These are phyloP conservation scores for Coregonus clupeaformis DNA, from an alignment of 2,113 vertebrate species.

Conservation along the genomic window DNA sequence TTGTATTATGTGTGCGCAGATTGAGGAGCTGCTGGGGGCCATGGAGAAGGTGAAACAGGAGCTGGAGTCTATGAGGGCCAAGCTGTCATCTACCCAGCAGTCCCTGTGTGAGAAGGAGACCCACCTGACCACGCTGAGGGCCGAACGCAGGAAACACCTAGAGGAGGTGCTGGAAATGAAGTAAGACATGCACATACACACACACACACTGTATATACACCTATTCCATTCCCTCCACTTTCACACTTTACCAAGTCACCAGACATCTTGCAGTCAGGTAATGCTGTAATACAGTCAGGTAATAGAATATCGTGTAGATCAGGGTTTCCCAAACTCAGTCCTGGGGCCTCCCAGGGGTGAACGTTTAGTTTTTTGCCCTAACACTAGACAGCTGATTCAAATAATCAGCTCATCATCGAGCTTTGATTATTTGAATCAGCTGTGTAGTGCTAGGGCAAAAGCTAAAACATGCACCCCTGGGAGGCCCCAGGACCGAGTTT, in stretches of 20 bases:
- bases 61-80: conserved; percentile 96
- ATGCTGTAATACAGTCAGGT: no score
- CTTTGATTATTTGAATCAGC: no score
- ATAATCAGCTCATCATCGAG: no score
- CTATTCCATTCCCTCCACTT: no score
- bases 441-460: no score
- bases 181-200: conserved; percentile 75
- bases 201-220: background rate
- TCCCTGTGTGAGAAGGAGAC: conserved; percentile 96
- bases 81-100: conserved; percentile 94
- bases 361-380: no score
- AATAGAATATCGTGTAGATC: conserved; percentile 4
- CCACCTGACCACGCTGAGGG: conserved; percentile 91
- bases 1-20: conserved; percentile 56
- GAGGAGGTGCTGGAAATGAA: conserved; percentile 99
- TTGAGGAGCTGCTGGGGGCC: conserved; percentile 93
- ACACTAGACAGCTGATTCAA: no score
- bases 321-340: no score
- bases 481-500: no score
- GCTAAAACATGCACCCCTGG: no score
- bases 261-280: background rate
- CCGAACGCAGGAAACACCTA: conserved; percentile 95
- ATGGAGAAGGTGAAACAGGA: conserved; percentile 99
- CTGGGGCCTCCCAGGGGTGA: no score
- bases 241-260: no score